Percentiles rank a stretch among this genome's conserved stretches.
These are phyloP conservation scores for Tretioscincus oriximinensis DNA, from an alignment of 2,113 vertebrate genomes.

Conservation along the genomic window DNA sequence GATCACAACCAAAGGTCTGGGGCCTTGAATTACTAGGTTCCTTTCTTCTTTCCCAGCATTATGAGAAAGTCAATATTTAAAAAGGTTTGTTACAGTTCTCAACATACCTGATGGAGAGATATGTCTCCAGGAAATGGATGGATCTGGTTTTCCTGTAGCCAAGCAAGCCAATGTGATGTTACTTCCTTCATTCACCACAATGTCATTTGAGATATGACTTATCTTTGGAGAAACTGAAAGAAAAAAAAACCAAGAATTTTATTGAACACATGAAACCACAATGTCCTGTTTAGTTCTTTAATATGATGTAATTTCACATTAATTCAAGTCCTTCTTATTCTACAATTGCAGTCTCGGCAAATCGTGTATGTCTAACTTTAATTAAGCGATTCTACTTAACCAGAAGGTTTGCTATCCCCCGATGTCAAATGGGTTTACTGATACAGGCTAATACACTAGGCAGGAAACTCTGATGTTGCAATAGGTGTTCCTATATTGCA, in stretches of 20 bases:
- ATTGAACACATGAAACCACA: not conserved
- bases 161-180: constrained; percentile 93
- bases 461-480: not conserved
- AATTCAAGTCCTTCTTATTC: not conserved
- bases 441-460: not conserved
- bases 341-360: not conserved
- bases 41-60: not conserved
- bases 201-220: constrained; percentile 89
- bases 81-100: fast-evolving
- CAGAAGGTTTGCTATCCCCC: not conserved
- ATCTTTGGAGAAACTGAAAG: constrained; percentile 95
- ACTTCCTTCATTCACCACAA: constrained; percentile 93
- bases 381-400: not conserved
- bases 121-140: constrained; percentile 95
- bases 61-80: not conserved
- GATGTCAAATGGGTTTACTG: not conserved
- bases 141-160: constrained; percentile 95
- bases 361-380: not conserved
- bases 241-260: constrained; percentile 21
- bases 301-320: not conserved
- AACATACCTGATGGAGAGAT: constrained; percentile 94
- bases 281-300: not conserved
- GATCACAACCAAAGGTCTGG: not conserved
- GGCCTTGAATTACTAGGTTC: not conserved
- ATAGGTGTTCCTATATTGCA: too few species aligned